Evolutionary conservation across 2,888 invertebrate species (phyloP).

Genomic region (Zygaena filipendulae): DNA sequence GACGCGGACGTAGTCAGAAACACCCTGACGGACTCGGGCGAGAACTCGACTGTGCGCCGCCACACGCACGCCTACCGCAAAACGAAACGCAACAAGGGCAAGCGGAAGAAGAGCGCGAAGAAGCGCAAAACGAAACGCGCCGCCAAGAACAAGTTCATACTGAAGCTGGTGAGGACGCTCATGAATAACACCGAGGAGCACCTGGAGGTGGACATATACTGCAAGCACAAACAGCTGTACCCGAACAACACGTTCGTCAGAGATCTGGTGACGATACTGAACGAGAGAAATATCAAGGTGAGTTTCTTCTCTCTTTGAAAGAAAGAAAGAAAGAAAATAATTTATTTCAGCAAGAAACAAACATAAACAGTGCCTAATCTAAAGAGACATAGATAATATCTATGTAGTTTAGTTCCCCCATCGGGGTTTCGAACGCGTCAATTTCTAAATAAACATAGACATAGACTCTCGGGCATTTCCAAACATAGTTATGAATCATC

Average conservation of each 20-base stretch:
- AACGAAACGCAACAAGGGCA: constrained; percentile 19
- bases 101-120: constrained; percentile 16
- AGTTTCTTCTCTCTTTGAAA: too few relatives aligned
- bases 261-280: constrained; percentile 46
- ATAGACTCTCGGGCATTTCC: too few relatives aligned
- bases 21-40: neutral
- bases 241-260: constrained; percentile 52
- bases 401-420: neutral
- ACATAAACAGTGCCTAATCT: too few relatives aligned
- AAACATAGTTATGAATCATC: too few relatives aligned
- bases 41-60: constrained; percentile 12
- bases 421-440: neutral
- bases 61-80: constrained; percentile 20
- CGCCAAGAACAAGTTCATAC: constrained; percentile 47
- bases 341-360: too few relatives aligned
- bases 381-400: too few relatives aligned
- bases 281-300: constrained; percentile 46
- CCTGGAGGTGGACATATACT: constrained; percentile 44
- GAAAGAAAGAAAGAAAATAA: too few relatives aligned
- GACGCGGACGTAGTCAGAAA: neutral
- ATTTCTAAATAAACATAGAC: too few relatives aligned
- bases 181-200: constrained; percentile 35
- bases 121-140: constrained; percentile 19
- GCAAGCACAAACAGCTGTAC: constrained; percentile 32
- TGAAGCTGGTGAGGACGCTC: constrained; percentile 30